Base-by-base conservation (phyloP, 37 sponge, comb jelly and placozoan species). In the Mnemiopsis leidyi region DNA sequence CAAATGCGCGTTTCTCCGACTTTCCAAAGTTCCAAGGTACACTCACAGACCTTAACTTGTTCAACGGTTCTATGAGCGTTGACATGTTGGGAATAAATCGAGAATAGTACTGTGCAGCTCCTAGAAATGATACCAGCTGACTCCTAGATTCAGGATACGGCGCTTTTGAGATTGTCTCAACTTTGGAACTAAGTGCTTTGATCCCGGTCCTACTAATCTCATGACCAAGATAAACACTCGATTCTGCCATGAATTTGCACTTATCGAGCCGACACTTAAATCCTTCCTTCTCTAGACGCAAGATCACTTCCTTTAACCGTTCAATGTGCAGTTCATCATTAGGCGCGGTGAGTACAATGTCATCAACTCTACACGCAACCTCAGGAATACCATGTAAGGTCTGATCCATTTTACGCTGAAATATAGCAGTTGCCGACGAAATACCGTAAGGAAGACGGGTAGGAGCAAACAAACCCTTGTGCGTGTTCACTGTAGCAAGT, bases 321-420 rank as follows among this genome's bases (percentile, higher is more conserved):
- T 40, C 61, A 0, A n/a, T 18, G 90, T 85, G 90, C 3, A 23
- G 29, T 29, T 85, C n/a, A 33, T 28, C 9, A n/a, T 28, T 25
- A 13, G 39, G 9, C 29, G 29, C 90, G 23, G 39, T 85, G 25
- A 85, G 38, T 29, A 85, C 13, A 33, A 85, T 85, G 48, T 85
- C 90, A 33, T 85, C 90, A 23, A 85, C 90, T 85, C 90, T 85
- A 33, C 90, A 85, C 0, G 61, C 39, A 38, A 40, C 61, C 25
- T 61, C 90, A 7, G 38, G 29, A n/a, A 85, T 0, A 18, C 90
- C 90, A 26, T 32, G 18, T 7, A 85, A 33, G 23, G 39, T 61
- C 39, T 85, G 29, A 85, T 85, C 90, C 90, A 85, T 85, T 18
- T 18, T 39, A 28, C 9, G 29, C 90, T 85, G 90, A 23, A 85